These are phyloP conservation scores for Oxyteleia sp. DNA, from an alignment of 2,888 invertebrate species.

Conservation along the genomic window DNA sequence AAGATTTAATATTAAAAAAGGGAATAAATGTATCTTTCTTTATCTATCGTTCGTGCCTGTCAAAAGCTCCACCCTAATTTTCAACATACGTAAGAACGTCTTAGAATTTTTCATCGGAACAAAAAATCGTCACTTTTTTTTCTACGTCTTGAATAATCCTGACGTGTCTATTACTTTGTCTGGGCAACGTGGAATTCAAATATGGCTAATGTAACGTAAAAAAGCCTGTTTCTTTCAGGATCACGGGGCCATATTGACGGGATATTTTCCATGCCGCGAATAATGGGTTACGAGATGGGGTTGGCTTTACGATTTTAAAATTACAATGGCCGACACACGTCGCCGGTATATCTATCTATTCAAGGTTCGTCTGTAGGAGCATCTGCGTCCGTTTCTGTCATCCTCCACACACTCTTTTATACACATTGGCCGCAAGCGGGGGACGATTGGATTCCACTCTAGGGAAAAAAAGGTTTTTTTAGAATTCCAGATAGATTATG, in stretches of 20 bases:
- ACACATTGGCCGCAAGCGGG: constrained; percentile 57
- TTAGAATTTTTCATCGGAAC: too few species aligned
- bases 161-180: constrained; percentile 45
- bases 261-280: constrained; percentile 65
- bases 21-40: too few species aligned
- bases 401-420: constrained; percentile 64
- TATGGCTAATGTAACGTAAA: constrained; percentile 55
- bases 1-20: too few species aligned
- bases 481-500: constrained; percentile 26
- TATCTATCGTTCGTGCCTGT: too few species aligned
- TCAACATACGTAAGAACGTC: too few species aligned
- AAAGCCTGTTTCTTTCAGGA: constrained; percentile 60
- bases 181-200: constrained; percentile 21
- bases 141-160: constrained; percentile 14
- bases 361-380: constrained; percentile 76
- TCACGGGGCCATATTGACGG: constrained; percentile 72
- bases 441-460: constrained; percentile 45
- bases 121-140: too few species aligned
- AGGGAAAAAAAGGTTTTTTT: constrained; percentile 54
- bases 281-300: constrained; percentile 74
- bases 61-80: too few species aligned
- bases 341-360: constrained; percentile 80
- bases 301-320: constrained; percentile 85
- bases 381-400: constrained; percentile 80
- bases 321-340: constrained; percentile 86